Percentiles rank a stretch among this genome's conserved stretches.
These are phyloP conservation scores for Ormia ochracea DNA, from an alignment of 2,888 invertebrate species.

Conservation along the genomic window DNA sequence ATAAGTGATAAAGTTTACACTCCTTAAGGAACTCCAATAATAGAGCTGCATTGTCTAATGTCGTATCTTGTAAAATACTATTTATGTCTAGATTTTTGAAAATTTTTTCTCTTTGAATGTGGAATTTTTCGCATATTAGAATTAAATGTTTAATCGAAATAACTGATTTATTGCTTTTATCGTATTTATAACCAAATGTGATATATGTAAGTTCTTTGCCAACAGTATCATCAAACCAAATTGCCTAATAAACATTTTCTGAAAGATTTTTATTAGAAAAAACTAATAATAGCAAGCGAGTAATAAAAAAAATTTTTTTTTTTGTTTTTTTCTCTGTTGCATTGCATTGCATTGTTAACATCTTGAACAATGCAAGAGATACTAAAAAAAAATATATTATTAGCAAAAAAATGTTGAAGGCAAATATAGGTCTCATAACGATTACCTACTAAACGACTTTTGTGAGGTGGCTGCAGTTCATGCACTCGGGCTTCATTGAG, in stretches of 20 bases:
- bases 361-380: conserved; percentile 56
- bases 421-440: conserved; percentile 62
- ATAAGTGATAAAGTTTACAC: too few relatives aligned
- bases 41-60: too few relatives aligned
- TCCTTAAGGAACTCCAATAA: too few relatives aligned
- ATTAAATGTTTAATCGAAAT: too few relatives aligned
- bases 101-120: too few relatives aligned
- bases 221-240: neutral
- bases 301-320: conserved; percentile 30
- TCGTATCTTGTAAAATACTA: too few relatives aligned
- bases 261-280: neutral
- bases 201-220: neutral
- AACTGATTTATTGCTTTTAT: neutral
- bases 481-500: neutral
- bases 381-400: conserved; percentile 33
- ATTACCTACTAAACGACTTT: conserved; percentile 62
- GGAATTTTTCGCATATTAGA: too few relatives aligned
- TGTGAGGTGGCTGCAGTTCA: conserved; percentile 36
- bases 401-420: conserved; percentile 24
- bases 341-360: conserved; percentile 12
- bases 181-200: neutral
- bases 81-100: too few relatives aligned
- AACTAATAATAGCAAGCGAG: conserved; percentile 22
- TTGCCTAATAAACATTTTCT: neutral
- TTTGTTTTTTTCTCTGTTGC: neutral